Evolutionary conservation across 2,888 invertebrate species (phyloP), one percentile per base, ranked within the genome.

Genomic region (Caenorhabditis japonica): DNA sequence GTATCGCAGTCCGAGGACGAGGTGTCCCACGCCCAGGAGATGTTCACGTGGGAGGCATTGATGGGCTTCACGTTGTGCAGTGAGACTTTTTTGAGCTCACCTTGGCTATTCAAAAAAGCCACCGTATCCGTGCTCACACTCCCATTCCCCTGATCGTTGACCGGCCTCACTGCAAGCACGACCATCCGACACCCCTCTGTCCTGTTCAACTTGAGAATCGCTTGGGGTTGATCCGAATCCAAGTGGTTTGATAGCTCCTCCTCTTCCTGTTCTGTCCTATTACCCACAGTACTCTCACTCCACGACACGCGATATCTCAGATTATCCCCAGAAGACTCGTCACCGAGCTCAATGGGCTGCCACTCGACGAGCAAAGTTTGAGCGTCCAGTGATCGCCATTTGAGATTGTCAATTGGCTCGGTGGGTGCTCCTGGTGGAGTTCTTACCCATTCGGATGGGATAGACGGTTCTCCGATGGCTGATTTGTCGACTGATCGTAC

Each of bases 271-370:
- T 70, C 74, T 5, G 56, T 41, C 15, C 43, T 12, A 36, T 56
- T 66, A 7, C 55, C 64, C 8, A 66, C 56, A 12, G 66, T 36
- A 10, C 56, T 43, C 21, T 83, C 82, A 7, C 72, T 71, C 85
- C 85, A 85, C 4, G 81, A 73, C 13, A 85, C 82, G 13, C 82
- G 79, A 72, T 85, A 85, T 12, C 85, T 70, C 27, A 83, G 70
- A 64, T 85, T 80, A 7, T 82, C 77, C 12, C 81, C 83, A 13
- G 79, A 72, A 10, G 59, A 25, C 15, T 70, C 46, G 59, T 79
- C 34, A 34, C 73, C 78, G 25, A 56, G 43, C 62, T 85, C 83
- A 5, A 85, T 69, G 0, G 85, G 84, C 46, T 84, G 78, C 85
- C 85, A 85, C 60, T 85, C 85, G 3, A 85, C 75, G 12, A 85